A percentile compares a stretch with the other conserved stretches of the same genome.
phyloP scores from a whole-genome alignment of 2,888 invertebrate genomes.

The Magallana nippona region DNA sequence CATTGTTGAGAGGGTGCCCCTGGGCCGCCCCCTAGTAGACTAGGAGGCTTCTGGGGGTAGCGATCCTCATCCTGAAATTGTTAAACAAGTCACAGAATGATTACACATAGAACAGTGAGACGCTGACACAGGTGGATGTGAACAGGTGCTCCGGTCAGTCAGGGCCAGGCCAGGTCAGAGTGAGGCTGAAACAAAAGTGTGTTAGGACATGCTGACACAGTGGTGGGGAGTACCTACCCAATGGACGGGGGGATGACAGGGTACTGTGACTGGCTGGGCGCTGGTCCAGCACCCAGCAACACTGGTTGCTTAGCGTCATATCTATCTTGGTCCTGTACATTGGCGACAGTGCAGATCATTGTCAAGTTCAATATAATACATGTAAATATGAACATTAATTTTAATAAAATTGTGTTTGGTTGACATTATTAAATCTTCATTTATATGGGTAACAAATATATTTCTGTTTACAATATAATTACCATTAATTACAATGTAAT shows the following conservation, averaged over 20 bases:
- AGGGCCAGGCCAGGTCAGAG: background rate
- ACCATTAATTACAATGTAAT: too few relatives aligned
- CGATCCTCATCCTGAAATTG: slow-evolving; percentile 69
- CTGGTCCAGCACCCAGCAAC: slow-evolving; percentile 77
- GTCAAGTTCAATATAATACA: too few relatives aligned
- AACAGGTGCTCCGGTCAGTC: background rate
- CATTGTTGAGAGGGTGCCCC: slow-evolving; percentile 66
- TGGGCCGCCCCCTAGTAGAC: slow-evolving; percentile 78
- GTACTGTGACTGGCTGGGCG: slow-evolving; percentile 65
- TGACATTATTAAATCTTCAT: background rate
- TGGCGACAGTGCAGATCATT: background rate
- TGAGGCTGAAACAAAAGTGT: slow-evolving; percentile 4
- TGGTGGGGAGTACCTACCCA: slow-evolving; percentile 69
- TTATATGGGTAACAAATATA: too few relatives aligned
- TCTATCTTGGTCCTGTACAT: slow-evolving; percentile 70
- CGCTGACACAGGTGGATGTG: background rate
- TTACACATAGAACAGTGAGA: slow-evolving; percentile 57
- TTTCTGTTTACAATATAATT: background rate
- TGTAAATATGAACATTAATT: slow-evolving; percentile 33
- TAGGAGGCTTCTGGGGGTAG: slow-evolving; percentile 68
- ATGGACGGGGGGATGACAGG: slow-evolving; percentile 76
- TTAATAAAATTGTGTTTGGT: background rate
- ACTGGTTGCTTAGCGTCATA: slow-evolving; percentile 69
- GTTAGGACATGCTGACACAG: background rate
- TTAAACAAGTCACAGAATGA: slow-evolving; percentile 20